Evolutionary conservation across 2,113 vertebrate genomes (phyloP), one percentile per base, ranked within the genome.

Genomic region (Serinus canaria): DNA sequence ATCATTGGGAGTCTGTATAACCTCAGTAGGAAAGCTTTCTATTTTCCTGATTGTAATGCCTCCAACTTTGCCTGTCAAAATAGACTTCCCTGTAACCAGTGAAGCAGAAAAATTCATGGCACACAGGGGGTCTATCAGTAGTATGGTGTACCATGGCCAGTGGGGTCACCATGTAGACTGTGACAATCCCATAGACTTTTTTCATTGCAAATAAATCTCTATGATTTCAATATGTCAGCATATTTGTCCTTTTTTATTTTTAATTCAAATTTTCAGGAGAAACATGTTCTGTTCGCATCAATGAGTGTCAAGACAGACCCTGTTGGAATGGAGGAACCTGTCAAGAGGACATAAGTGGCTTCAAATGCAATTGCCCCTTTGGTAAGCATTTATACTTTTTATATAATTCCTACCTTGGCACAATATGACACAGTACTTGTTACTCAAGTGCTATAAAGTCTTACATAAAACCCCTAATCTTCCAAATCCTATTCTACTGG

Each of bases 261-360:
- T 69, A 31, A 52, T 74, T 68, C 77, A 72, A 69, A 94, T 58
- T 91, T 96, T 94, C 95, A 98, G 98, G 98, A 87, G 92, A 97
- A 93, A 97, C 80, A 11, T 98, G 97, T 94, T 95, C 97, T 31
- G 72, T 96, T 95, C 97, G 1, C 70, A 80, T 95, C 81, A 97
- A 92, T 47, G 96, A 97, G 13, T 98, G 98, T 81, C 95, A 94
- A 97, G 97, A 97, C 35, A 96, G 88, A 91, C 97, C 97, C 41
- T 98, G 98, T 92, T 95, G 97, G 93, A 98, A 98, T 41, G 96
- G 98, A 96, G 98, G 97, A 87, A 97, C 95, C 11, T 98, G 98
- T 96, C 90, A 98, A 95, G 97, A 98, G 93, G 82, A 96, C 59
- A 80, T 91, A 90, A 97, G 96, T 96, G 97, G 96, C 85, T 98